Evolutionary conservation across 2,797 vertebrate species (phyloP), one percentile per base, ranked within the genome.

Genomic region (Poecilia picta): DNA sequence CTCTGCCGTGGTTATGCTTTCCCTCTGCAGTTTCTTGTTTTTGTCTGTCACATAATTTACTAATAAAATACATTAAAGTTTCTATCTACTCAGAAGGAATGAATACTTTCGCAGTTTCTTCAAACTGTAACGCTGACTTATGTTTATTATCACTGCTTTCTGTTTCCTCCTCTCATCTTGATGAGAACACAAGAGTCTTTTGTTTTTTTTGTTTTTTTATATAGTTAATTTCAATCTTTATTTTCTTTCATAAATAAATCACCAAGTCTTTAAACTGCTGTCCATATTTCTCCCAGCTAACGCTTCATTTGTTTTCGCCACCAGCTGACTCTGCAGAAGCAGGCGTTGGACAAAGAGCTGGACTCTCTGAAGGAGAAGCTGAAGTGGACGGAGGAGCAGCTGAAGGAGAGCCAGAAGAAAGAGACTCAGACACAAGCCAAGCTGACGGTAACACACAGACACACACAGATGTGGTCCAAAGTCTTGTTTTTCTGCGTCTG

Each of bases 291-390:
- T 1, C 75, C 20, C 75, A 49, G 25, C 12, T 62, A 47, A 59
- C 80, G 25, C 87, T 2, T 77, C 7, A 5, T 49, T 45, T 12
- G 25, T 78, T 39, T 82, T 51, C 18, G 88, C 28, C 76, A 2
- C 75, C 87, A 97, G 96, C 80, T 96, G 89, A 92, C 92, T 83
- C 85, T 94, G 39, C 95, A 96, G 92, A 96, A 96, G 80, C 95
- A 96, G 82, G 76, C 64, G 0, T 25, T 95, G 86, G 93, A 96
- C 47, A 94, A 92, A 81, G 96, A 96, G 72, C 41, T 96, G 85
- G 94, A 96, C 18, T 82, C 84, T 23, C 73, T 94, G 57, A 95
- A 93, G 80, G 93, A 92, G 77, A 95, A 94, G 77, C 89, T 96
- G 36, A 95, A 94, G 87, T 96, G 92, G 93, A 95, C 92, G 0